Evolutionary conservation across 1,140 invertebrate genomes (phyloP), one percentile per base, ranked within the genome.

Genomic region (Bathynomus jamesi): DNA sequence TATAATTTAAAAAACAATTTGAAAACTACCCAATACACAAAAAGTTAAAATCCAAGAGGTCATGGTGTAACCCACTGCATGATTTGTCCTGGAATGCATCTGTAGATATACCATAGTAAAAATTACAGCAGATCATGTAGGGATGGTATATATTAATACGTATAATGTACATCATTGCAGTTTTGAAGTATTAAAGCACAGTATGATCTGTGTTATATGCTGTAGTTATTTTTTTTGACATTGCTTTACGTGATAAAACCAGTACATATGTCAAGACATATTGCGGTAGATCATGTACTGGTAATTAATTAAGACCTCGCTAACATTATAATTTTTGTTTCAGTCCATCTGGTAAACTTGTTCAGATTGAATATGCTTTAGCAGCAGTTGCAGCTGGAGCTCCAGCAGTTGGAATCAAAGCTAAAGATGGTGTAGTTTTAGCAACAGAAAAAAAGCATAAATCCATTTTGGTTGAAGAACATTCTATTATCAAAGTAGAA

Each of bases 361-460:
- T 99, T 28, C 98, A 99, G 85, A 98, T 99, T 81, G 98, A 99
- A 87, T 99, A 99, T 94, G 98, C 98, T 0, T 87, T 99, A 82
- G 95, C 95, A 69, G 98, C 98, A 40, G 98, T 99, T 21, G 94
- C 95, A 69, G 93, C 95, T 74, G 97, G 98, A 75, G 95, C 96
- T n/a, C 95, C 97, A 0, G 98, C 96, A 67, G 96, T 99, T 74
- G 98, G 96, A 64, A 98, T 99, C 71, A 98, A 98, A 90, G 92
- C 93, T 93, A 83, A 79, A 76, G 74, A 96, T 86, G 94, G 94
- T 61, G 93, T 99, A 28, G 98, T 99, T 28, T 87, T 99, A 74
- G 98, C 97, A 4, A 99, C 97, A 40, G 98, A 99, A 82, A 99
- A 99, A 81, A 99, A 99, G 82, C 92, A 96, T 82, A 98, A 98